A percentile compares a stretch with the other conserved stretches of the same genome.
These are phyloP conservation scores for Pygmarrhopalites habei DNA, from an alignment of 1,140 invertebrate species.

Conservation along the genomic window DNA sequence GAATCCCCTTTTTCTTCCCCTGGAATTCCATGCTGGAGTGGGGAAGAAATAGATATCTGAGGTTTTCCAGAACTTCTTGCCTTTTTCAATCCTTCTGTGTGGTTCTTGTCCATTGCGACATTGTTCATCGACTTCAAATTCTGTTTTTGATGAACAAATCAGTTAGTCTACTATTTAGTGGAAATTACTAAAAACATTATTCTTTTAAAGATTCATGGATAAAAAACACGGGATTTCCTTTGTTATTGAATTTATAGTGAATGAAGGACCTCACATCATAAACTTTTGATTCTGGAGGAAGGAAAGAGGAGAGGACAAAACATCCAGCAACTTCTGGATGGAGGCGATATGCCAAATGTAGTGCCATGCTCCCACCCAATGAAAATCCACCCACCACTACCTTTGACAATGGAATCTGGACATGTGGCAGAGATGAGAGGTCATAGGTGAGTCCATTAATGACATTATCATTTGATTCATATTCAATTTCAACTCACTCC, in stretches of 20 bases:
- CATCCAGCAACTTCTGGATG: slow-evolving; percentile 56
- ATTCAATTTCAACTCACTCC: too few relatives aligned
- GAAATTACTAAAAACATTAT: background rate
- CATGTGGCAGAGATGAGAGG: too few relatives aligned
- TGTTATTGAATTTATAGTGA: background rate
- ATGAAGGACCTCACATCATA: slow-evolving; percentile 48
- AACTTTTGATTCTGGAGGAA: slow-evolving; percentile 58
- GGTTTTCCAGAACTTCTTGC: too few relatives aligned
- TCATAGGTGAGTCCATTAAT: too few relatives aligned
- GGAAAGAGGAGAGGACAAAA: slow-evolving; percentile 63
- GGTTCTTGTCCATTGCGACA: background rate
- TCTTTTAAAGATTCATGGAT: background rate
- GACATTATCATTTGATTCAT: too few relatives aligned
- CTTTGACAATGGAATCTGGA: slow-evolving; percentile 55
- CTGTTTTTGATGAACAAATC: background rate
- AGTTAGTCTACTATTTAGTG: background rate
- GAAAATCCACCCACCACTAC: slow-evolving; percentile 69
- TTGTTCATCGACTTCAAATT: background rate
- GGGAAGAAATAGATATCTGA: too few relatives aligned
- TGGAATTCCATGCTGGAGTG: too few relatives aligned
- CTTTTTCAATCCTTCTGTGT: background rate
- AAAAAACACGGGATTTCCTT: background rate
- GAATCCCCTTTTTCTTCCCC: too few relatives aligned
- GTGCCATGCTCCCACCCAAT: slow-evolving; percentile 59
- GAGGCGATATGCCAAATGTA: slow-evolving; percentile 58